phyloP scores from a whole-genome alignment of 2,113 vertebrate genomes.

The Merops nubicus region DNA sequence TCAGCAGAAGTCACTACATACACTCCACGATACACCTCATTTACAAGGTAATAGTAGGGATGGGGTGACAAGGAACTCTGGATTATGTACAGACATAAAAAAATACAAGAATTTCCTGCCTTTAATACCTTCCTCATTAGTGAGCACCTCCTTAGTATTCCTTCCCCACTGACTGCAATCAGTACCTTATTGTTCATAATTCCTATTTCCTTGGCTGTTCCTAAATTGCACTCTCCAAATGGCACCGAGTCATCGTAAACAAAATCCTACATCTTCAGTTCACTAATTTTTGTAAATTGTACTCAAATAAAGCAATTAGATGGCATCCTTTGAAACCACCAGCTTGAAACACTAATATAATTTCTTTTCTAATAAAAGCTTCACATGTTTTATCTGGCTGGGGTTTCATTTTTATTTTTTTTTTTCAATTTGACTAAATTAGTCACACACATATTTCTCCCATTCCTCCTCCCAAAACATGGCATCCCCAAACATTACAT shows the following conservation, averaged over 20 bases:
- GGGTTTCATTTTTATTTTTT: background rate
- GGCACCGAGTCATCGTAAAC: conserved; percentile 60
- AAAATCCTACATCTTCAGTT: conserved; percentile 63
- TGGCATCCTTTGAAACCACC: conserved; percentile 47
- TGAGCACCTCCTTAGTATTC: conserved; percentile 47
- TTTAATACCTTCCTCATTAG: conserved; percentile 59
- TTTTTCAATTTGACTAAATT: conserved; percentile 7
- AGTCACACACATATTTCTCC: background rate
- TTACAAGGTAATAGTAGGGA: conserved; percentile 29
- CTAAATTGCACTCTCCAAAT: conserved; percentile 61
- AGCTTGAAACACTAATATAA: conserved; percentile 58
- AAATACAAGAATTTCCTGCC: conserved; percentile 56
- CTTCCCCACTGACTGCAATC: conserved; percentile 63
- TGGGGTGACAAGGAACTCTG: conserved; percentile 17
- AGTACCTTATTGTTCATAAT: conserved; percentile 67
- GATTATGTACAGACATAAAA: conserved; percentile 44
- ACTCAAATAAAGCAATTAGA: conserved; percentile 57
- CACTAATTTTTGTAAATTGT: conserved; percentile 60
- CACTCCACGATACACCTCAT: background rate
- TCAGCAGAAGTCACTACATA: background rate
- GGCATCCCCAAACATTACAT: background rate
- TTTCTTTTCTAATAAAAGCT: conserved; percentile 61
- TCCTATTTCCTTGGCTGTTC: conserved; percentile 57
- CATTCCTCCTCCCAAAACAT: background rate
- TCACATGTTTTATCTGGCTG: conserved; percentile 16